Evolutionary conservation across 2,888 invertebrate genomes (phyloP).

Genomic region (Zele albiditarsus): DNA sequence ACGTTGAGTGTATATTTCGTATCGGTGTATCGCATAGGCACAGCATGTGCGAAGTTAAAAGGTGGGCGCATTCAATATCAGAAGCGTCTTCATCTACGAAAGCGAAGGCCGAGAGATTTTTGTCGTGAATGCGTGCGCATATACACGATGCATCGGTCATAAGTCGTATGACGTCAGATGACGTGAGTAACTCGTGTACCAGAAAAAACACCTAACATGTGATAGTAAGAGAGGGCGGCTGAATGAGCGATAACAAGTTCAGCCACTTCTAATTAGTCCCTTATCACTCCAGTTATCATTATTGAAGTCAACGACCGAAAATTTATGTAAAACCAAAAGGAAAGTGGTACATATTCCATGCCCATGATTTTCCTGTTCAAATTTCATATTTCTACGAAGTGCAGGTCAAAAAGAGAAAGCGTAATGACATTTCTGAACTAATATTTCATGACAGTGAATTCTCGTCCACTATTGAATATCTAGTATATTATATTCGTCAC

Average conservation of each 20-base stretch:
- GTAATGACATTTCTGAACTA: too few species aligned
- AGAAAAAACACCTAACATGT: conserved; percentile 16
- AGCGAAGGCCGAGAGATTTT: conserved; percentile 29
- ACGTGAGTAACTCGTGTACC: conserved; percentile 21
- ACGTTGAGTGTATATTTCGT: too few species aligned
- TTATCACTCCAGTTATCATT: not conserved
- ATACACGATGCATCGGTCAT: conserved; percentile 19
- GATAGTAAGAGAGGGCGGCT: conserved; percentile 41
- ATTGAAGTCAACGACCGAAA: too few species aligned
- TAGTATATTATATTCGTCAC: too few species aligned
- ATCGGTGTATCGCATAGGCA: not conserved
- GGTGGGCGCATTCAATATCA: not conserved
- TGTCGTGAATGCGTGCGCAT: conserved; percentile 25
- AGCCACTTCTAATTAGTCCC: not conserved
- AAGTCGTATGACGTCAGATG: conserved; percentile 22
- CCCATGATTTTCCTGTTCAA: not conserved
- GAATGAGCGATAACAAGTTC: conserved; percentile 54
- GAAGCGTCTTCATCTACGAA: conserved; percentile 25
- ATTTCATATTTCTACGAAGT: not conserved
- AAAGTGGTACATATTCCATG: not conserved
- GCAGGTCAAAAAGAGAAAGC: not conserved
- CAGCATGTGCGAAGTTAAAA: not conserved
- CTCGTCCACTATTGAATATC: too few species aligned
- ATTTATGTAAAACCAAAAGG: too few species aligned
- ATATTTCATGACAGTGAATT: too few species aligned